phyloP scores from a whole-genome alignment of 2,797 vertebrate genomes.

The Sebastes kiyomatsui region DNA sequence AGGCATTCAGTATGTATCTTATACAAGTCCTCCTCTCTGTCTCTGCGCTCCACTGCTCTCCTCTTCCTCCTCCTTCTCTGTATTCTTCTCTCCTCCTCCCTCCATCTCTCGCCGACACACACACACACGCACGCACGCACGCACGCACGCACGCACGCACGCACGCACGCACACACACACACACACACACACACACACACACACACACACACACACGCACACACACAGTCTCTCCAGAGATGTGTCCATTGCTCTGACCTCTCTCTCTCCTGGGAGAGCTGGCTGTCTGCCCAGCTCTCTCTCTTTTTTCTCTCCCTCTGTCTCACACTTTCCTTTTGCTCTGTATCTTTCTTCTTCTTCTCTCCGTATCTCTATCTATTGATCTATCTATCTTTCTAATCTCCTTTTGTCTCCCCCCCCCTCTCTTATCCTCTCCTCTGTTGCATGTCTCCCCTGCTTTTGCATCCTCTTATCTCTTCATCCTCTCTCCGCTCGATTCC shows the following conservation, averaged over 20 bases:
- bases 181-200: not conserved
- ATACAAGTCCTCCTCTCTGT: constrained; percentile 60
- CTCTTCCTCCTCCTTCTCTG: constrained; percentile 59
- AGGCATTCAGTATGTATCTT: constrained; percentile 56
- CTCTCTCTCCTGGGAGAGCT: constrained; percentile 70
- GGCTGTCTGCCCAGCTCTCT: constrained; percentile 69
- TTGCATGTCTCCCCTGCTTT: constrained; percentile 58
- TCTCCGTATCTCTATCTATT: constrained; percentile 61
- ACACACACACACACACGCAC: not conserved
- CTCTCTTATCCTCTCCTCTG: constrained; percentile 55
- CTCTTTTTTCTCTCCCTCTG: constrained; percentile 28
- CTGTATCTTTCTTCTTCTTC: constrained; percentile 43
- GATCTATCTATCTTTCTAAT: constrained; percentile 72
- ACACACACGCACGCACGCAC: constrained; percentile 19
- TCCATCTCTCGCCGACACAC: constrained; percentile 39
- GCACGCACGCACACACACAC: not conserved
- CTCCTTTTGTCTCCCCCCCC: constrained; percentile 56
- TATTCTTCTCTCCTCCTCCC: constrained; percentile 65
- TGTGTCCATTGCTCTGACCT: constrained; percentile 78
- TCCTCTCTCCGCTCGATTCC: constrained; percentile 47
- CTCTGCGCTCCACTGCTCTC: constrained; percentile 60
- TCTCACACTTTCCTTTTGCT: constrained; percentile 60
- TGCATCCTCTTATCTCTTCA: constrained; percentile 69
- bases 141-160: constrained; percentile 16
- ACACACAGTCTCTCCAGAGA: constrained; percentile 52